phyloP scores from a whole-genome alignment of 2,888 invertebrate genomes.

The Zaprionus obscuricornis region DNA sequence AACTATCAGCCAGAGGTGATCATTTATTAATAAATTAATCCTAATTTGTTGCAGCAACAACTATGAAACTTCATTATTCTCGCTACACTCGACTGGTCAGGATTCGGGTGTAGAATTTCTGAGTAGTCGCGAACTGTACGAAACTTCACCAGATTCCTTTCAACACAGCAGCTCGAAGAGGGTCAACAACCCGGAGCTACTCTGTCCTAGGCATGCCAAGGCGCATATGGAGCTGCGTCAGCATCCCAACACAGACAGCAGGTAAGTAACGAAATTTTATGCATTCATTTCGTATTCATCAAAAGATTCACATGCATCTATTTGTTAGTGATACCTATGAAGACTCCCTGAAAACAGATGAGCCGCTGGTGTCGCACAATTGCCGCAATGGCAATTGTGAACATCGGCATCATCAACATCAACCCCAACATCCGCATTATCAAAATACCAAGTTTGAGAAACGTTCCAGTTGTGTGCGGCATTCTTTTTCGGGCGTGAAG shows the following conservation, averaged over 20 bases:
- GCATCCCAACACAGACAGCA: slow-evolving; percentile 78
- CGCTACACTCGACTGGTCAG: slow-evolving; percentile 92
- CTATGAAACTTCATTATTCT: slow-evolving; percentile 90
- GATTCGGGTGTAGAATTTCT: slow-evolving; percentile 89
- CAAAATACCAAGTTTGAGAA: slow-evolving; percentile 81
- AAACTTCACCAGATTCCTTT: slow-evolving; percentile 81
- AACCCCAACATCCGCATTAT: slow-evolving; percentile 71
- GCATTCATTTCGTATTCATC: neutral
- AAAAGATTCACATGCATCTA: neutral
- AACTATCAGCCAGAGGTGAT: too few species aligned
- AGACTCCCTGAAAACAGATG: slow-evolving; percentile 88
- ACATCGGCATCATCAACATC: slow-evolving; percentile 69
- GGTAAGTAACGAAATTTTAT: slow-evolving; percentile 52
- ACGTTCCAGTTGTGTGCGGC: slow-evolving; percentile 79
- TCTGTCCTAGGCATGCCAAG: slow-evolving; percentile 79
- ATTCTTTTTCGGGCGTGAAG: slow-evolving; percentile 83
- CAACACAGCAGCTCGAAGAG: slow-evolving; percentile 63
- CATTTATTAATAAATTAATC: too few species aligned
- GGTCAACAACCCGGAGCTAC: slow-evolving; percentile 55
- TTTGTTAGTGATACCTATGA: slow-evolving; percentile 92
- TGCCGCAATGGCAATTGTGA: slow-evolving; percentile 70
- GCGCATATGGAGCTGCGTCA: slow-evolving; percentile 68
- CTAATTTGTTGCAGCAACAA: slow-evolving; percentile 48
- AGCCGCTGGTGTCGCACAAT: slow-evolving; percentile 69
- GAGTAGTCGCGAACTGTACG: slow-evolving; percentile 81